phyloP scores from a whole-genome alignment of 2,113 vertebrate genomes.

The Chamaea fasciata region DNA sequence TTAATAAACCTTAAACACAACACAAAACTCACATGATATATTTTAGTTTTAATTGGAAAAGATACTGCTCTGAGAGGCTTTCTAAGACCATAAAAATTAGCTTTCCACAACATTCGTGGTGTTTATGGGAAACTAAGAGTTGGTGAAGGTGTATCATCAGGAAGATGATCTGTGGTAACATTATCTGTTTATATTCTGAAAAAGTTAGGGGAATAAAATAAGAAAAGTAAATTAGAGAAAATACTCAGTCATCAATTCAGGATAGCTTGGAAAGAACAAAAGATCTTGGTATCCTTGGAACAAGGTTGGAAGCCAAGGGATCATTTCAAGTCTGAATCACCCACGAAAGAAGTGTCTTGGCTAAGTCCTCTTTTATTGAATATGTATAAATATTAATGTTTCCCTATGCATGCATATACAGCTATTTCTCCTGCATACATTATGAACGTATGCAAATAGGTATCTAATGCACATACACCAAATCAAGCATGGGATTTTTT shows the following conservation, averaged over 20 bases:
- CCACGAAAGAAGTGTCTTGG: background rate
- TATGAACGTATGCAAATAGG: background rate
- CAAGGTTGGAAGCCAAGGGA: background rate
- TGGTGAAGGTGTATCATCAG: background rate
- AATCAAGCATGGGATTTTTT: background rate
- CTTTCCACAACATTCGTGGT: background rate
- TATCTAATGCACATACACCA: conserved; percentile 4
- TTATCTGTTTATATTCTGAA: background rate
- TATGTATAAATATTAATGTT: conserved; percentile 51
- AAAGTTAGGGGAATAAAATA: background rate
- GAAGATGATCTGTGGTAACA: background rate
- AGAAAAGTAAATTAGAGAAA: background rate
- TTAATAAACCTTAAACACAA: background rate
- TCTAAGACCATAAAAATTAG: background rate
- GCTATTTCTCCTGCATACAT: conserved; percentile 19
- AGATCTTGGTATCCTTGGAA: background rate
- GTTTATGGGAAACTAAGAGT: background rate
- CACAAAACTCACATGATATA: background rate
- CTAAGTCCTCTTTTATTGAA: conserved; percentile 2
- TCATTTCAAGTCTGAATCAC: background rate
- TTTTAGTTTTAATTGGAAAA: conserved; percentile 9
- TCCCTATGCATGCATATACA: conserved; percentile 20
- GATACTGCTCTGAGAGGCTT: background rate
- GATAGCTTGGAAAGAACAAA: background rate
- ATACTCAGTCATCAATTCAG: background rate